Evolutionary conservation across 1,140 invertebrate species (phyloP).

Genomic region (Globodera rostochiensis): DNA sequence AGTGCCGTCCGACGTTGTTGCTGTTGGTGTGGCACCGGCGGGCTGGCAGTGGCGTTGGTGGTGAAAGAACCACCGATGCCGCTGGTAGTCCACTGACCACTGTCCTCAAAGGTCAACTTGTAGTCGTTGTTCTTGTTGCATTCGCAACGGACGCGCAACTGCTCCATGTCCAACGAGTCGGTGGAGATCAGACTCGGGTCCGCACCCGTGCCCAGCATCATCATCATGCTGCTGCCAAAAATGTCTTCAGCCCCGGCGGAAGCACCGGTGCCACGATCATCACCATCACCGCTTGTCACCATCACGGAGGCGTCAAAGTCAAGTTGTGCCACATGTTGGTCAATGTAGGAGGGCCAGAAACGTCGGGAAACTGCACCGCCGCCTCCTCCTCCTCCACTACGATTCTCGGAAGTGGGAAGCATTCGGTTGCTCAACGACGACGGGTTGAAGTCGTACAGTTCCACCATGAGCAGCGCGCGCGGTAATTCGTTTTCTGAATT

Average conservation of each 20-base stretch:
- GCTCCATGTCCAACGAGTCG: constrained; percentile 56
- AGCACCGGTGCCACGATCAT: no score
- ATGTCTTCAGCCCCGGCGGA: no score
- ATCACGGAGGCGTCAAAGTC: constrained; percentile 56
- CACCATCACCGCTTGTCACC: constrained; percentile 8
- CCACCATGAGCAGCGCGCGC: constrained; percentile 48
- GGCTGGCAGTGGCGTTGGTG: constrained; percentile 34
- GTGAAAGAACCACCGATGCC: constrained; percentile 27
- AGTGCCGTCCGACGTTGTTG: background rate
- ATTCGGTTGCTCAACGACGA: background rate
- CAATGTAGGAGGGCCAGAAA: constrained; percentile 47
- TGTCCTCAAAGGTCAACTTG: constrained; percentile 62
- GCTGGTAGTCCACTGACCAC: constrained; percentile 62
- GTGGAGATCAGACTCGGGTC: constrained; percentile 52
- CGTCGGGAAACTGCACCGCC: background rate
- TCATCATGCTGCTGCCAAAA: constrained; percentile 11
- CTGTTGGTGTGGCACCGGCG: background rate
- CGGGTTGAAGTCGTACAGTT: constrained; percentile 57
- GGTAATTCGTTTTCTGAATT: no score
- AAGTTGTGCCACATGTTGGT: constrained; percentile 59
- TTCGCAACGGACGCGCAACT: constrained; percentile 52
- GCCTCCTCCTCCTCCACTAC: no score
- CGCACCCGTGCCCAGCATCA: constrained; percentile 16
- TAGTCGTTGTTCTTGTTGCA: constrained; percentile 62
- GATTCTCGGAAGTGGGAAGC: no score